Evolutionary conservation across 1,140 invertebrate genomes (phyloP).

Genomic region (Lanistes nyassanus): DNA sequence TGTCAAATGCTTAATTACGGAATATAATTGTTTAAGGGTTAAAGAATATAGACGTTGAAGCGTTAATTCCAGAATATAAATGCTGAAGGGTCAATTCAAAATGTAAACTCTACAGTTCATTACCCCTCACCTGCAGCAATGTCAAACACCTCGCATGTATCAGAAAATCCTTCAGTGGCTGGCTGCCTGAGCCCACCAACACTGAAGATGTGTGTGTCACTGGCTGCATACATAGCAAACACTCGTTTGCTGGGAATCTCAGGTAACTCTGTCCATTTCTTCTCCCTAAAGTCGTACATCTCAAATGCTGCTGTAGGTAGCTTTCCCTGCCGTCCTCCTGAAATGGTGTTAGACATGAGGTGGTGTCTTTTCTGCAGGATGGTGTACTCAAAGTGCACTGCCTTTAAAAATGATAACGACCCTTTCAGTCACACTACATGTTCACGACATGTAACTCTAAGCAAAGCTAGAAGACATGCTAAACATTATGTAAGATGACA

Average conservation of each 20-base stretch:
- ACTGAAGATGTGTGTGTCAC: slow-evolving; percentile 59
- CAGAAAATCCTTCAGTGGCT: slow-evolving; percentile 57
- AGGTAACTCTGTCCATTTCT: slow-evolving; percentile 56
- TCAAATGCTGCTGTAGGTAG: slow-evolving; percentile 58
- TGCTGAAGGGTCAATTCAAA: too few relatives aligned
- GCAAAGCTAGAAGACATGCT: too few relatives aligned
- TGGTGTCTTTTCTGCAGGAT: neutral
- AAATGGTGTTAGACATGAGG: neutral
- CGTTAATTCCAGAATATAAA: too few relatives aligned
- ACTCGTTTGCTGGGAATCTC: slow-evolving; percentile 62
- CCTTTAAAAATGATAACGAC: too few relatives aligned
- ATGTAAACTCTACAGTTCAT: too few relatives aligned
- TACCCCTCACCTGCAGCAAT: slow-evolving; percentile 53
- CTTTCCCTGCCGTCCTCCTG: slow-evolving; percentile 65
- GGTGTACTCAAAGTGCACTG: too few relatives aligned
- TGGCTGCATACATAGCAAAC: slow-evolving; percentile 58
- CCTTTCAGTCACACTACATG: too few relatives aligned
- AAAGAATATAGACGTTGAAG: too few relatives aligned
- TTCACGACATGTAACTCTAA: too few relatives aligned
- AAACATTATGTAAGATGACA: too few relatives aligned
- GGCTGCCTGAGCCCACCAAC: slow-evolving; percentile 62
- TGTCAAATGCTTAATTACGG: too few relatives aligned
- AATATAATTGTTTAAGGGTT: too few relatives aligned
- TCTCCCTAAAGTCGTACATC: slow-evolving; percentile 57
- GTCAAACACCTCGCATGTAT: slow-evolving; percentile 60